These are phyloP conservation scores for Pachypanchax playfairii DNA, from an alignment of 2,113 vertebrate genomes.

Conservation along the genomic window DNA sequence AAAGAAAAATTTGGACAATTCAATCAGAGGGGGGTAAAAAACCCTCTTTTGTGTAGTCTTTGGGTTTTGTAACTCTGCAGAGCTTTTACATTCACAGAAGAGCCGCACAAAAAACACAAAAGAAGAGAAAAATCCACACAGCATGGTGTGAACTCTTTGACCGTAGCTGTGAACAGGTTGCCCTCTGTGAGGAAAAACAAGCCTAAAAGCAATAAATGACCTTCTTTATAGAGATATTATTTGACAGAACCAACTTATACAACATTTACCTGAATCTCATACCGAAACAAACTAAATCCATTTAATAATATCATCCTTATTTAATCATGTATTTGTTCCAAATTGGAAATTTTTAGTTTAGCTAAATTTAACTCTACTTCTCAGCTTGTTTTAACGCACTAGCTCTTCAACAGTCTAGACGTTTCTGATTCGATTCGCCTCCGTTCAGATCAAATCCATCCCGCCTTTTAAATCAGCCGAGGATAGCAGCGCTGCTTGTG, in stretches of 20 bases:
- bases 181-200: no score
- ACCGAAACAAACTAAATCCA: no score
- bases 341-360: neutral
- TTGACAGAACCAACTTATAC: no score
- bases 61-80: neutral
- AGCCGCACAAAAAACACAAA: neutral
- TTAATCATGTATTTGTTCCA: no score
- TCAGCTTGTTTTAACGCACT: neutral
- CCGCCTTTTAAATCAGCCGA: constrained; percentile 31
- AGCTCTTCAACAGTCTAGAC: neutral
- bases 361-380: neutral
- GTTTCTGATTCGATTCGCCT: constrained; percentile 11
- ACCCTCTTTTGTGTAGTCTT: neutral
- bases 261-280: no score
- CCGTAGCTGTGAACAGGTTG: no score
- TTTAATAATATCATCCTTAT: no score
- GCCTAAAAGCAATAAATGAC: no score
- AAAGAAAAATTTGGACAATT: neutral
- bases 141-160: neutral
- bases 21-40: no score
- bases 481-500: constrained; percentile 31
- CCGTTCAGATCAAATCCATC: constrained; percentile 20
- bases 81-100: neutral
- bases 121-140: neutral
- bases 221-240: no score